Conservation (phyloP, 2,113 vertebrate genomes). For the Castor canadensis region DNA sequence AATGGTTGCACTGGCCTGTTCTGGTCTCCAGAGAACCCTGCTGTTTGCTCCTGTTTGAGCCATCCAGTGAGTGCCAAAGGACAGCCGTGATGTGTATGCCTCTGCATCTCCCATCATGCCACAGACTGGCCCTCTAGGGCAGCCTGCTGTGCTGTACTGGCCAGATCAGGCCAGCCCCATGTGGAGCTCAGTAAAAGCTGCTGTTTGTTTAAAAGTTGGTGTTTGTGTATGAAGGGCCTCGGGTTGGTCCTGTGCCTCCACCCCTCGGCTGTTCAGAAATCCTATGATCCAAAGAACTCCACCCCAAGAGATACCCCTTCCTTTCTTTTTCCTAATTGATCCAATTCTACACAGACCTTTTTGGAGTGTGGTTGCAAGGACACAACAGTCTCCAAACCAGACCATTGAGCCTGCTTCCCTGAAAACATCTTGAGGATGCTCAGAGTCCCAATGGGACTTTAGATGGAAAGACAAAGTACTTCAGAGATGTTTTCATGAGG, state of each 20-base stretch:
- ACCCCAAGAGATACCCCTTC: not conserved
- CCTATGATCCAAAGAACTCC: not conserved
- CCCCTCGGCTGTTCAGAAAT: not conserved
- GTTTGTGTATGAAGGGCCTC: not conserved
- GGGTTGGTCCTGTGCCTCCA: not conserved
- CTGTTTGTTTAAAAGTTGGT: constrained; percentile 52
- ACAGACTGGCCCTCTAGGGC: constrained; percentile 29
- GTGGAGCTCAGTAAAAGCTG: constrained; percentile 72
- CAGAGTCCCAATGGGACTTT: not conserved
- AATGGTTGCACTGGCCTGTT: not conserved
- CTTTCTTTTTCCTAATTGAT: not conserved
- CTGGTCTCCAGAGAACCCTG: constrained; percentile 25
- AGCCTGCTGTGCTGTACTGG: not conserved
- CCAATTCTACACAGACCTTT: not conserved
- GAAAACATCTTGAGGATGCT: not conserved
- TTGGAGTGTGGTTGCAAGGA: not conserved
- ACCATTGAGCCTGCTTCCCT: not conserved
- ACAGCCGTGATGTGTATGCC: not conserved
- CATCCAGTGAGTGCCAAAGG: not conserved
- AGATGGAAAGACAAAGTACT: not conserved
- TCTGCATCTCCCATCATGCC: not conserved
- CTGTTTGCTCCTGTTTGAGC: not conserved
- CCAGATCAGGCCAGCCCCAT: not conserved
- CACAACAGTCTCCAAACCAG: not conserved
- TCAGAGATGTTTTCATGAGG: not conserved